A percentile compares a stretch with the other conserved stretches of the same genome.
These are phyloP conservation scores for Varanus salvator DNA, from an alignment of 2,113 vertebrate genomes.

Conservation along the genomic window DNA sequence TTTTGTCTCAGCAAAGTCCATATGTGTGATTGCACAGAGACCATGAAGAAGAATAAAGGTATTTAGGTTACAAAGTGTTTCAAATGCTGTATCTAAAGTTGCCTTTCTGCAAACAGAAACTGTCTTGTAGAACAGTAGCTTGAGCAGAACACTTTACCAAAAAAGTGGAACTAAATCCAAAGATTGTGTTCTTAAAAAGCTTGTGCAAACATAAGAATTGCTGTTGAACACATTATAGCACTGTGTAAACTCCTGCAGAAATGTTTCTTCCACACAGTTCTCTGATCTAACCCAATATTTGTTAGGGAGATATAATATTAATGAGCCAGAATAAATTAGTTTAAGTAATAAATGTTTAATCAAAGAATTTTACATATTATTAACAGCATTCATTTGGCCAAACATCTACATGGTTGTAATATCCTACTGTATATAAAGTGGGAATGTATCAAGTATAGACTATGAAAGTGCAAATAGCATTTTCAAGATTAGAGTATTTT, in stretches of 20 bases:
- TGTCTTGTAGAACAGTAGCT: background rate
- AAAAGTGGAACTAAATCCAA: background rate
- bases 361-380: conserved; percentile 87
- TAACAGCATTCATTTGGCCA: conserved; percentile 94
- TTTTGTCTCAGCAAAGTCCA: too few species aligned
- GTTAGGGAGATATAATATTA: conserved; percentile 59
- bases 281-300: conserved; percentile 30
- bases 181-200: background rate
- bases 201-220: background rate
- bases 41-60: too few species aligned
- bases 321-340: conserved; percentile 76
- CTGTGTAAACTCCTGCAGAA: background rate
- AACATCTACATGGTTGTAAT: conserved; percentile 91
- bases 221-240: background rate
- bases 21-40: too few species aligned
- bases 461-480: conserved; percentile 99
- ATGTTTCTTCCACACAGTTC: conserved; percentile 27
- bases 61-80: conserved; percentile 26
- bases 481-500: conserved; percentile 92
- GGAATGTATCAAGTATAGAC: conserved; percentile 99
- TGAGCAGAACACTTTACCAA: background rate
- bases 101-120: background rate
- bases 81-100: conserved; percentile 3
- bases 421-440: conserved; percentile 91
- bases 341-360: conserved; percentile 91